These are phyloP conservation scores for Thamnophis sirtalis DNA, from an alignment of 2,113 vertebrate species.

Conservation along the genomic window DNA sequence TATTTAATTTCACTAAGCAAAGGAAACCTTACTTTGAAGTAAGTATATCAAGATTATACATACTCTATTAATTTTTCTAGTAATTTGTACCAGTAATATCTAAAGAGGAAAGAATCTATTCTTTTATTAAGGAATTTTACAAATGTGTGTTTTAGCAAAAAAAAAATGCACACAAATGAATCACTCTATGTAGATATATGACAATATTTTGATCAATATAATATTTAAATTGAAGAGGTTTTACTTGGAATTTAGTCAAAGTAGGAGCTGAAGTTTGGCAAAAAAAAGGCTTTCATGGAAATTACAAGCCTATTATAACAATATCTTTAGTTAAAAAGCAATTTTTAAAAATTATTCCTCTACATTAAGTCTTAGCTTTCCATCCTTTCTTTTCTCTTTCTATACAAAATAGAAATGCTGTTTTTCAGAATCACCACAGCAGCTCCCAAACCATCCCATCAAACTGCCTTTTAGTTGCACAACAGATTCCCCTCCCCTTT, in stretches of 20 bases:
- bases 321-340: not conserved
- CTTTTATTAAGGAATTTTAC: not conserved
- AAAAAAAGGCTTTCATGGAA: not conserved
- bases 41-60: not conserved
- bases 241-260: not conserved
- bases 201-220: not conserved
- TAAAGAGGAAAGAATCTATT: not conserved
- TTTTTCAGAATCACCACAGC: not conserved
- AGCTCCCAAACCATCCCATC: not conserved
- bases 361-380: not conserved
- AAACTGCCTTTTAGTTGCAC: conserved; percentile 13
- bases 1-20: not conserved
- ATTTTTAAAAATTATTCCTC: not conserved
- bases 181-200: not conserved
- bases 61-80: not conserved
- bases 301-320: not conserved
- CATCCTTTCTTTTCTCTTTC: not conserved
- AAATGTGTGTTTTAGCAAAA: not conserved
- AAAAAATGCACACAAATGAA: not conserved
- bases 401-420: conserved; percentile 12
- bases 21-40: not conserved
- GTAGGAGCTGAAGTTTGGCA: not conserved
- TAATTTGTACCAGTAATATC: not conserved
- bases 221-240: not conserved
- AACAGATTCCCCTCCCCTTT: not conserved